Evolutionary conservation across 2,797 vertebrate genomes (phyloP), one percentile per base, ranked within the genome.

Genomic region (Lacerta agilis): DNA sequence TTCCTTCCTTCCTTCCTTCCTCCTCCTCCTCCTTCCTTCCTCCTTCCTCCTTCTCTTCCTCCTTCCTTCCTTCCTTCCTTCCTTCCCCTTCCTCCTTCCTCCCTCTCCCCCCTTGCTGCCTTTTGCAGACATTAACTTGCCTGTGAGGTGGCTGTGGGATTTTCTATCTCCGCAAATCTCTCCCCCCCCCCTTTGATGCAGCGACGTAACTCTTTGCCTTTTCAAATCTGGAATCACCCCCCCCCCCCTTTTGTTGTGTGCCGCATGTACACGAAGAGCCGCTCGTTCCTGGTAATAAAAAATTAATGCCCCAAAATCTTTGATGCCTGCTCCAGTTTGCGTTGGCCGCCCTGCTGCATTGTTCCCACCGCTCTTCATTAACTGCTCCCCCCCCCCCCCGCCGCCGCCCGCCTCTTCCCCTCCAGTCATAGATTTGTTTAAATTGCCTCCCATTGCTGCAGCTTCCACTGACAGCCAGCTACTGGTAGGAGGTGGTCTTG

Each of bases 261-360:
- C 27, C 5, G 85, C 69, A 27, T 49, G 36, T 20, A 23, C 8
- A 25, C 15, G 36, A 83, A 73, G n/a, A 75, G 49, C 66, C 61
- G 49, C 82, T 79, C 55, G 1, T 67, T 43, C 13, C 23, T 27
- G 13, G 41, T 43, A 33, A 80, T 76, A 10, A 71, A 85, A 73
- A 45, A 87, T 87, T 76, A 36, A 81, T 61, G 82, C 61, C 58
- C 11, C n/a, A 58, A 43, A 79, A 89, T 89, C 85, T 86, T 86
- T 89, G 80, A 85, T 81, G 77, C 58, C 43, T n/a, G 41, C 82
- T 84, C 86, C 29, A 38, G 71, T 85, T 67, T 43, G 45, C 33
- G 3, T 20, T 2, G 38, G 61, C 88, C 38, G 83, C 36, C 1
- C 3, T 17, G 10, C 20, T 2, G 5, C 8, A 27, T 23, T 13